These are phyloP conservation scores for Tromatobia lineatoria DNA, from an alignment of 2,888 invertebrate genomes.

Conservation along the genomic window DNA sequence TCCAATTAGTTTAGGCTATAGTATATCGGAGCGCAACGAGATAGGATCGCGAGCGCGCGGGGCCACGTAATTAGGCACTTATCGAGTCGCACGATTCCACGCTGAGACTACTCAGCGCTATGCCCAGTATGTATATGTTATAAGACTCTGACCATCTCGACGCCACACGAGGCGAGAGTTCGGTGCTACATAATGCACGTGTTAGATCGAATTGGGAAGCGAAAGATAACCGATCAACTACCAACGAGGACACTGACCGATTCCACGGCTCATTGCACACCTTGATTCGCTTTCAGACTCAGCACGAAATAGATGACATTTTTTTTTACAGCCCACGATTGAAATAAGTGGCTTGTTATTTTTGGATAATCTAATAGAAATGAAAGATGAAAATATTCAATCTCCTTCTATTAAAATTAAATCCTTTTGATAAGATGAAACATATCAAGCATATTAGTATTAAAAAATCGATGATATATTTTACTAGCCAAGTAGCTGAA, in stretches of 20 bases:
- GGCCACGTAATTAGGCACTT: conserved; percentile 80
- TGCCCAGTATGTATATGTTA: conserved; percentile 7
- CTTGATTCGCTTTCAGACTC: conserved; percentile 11
- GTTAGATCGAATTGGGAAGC: conserved; percentile 43
- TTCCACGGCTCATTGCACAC: conserved; percentile 25
- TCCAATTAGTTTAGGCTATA: conserved; percentile 80
- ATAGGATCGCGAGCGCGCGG: conserved; percentile 72
- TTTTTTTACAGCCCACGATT: not conserved
- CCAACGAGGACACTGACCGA: conserved; percentile 49
- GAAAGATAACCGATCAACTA: conserved; percentile 32
- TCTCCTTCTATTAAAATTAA: not conserved
- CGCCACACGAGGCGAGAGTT: conserved; percentile 14
- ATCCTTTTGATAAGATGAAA: not conserved
- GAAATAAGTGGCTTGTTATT: not conserved
- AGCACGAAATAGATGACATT: not conserved
- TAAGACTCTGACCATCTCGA: not conserved
- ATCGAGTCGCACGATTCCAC: conserved; percentile 75
- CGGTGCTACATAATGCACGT: conserved; percentile 25
- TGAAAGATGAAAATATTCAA: too few species aligned
- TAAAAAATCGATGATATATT: not conserved
- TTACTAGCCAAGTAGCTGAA: too few species aligned
- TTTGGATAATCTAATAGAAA: not conserved
- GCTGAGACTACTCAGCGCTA: conserved; percentile 21
- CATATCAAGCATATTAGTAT: not conserved
- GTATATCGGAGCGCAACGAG: conserved; percentile 55